Conservation (phyloP, 1,140 invertebrate species). For the Pomphorhynchus laevis region DNA sequence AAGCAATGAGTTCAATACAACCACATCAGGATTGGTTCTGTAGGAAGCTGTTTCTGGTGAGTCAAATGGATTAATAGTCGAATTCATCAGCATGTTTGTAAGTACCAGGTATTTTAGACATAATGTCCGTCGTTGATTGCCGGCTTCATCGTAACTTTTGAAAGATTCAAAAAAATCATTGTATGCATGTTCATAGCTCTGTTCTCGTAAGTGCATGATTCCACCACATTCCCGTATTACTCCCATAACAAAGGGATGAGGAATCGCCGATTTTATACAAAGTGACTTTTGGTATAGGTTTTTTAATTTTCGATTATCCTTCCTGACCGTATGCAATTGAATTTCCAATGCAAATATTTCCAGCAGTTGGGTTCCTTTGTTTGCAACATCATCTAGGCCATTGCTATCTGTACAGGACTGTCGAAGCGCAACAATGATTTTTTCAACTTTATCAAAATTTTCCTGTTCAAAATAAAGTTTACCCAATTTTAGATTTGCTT, state of each 20-base stretch:
- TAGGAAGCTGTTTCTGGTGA: conserved; percentile 98
- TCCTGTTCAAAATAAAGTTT: conserved; percentile 85
- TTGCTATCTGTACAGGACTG: conserved; percentile 50
- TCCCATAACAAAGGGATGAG: conserved; percentile 94
- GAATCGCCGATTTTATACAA: conserved; percentile 93
- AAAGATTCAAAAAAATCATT: conserved; percentile 99
- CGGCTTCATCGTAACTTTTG: conserved; percentile 98
- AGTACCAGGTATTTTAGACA: conserved; percentile 91
- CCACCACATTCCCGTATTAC: conserved; percentile 47
- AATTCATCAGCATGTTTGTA: conserved; percentile 97
- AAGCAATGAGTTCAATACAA: conserved; percentile 94
- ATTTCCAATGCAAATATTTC: conserved; percentile 98
- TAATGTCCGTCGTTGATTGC: conserved; percentile 70
- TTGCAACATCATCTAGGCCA: conserved; percentile 5
- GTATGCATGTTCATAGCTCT: conserved; percentile 88
- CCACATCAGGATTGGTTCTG: conserved; percentile 91
- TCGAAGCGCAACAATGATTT: conserved; percentile 81
- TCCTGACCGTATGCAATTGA: conserved; percentile 98
- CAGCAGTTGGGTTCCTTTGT: conserved; percentile 48
- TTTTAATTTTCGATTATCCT: conserved; percentile 95
- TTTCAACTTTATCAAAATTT: conserved; percentile 65
- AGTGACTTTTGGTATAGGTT: conserved; percentile 83
- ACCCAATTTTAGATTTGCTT: conserved; percentile 92
- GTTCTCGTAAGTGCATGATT: conserved; percentile 93
- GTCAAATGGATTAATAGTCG: conserved; percentile 98